These are phyloP conservation scores for Leptopterna dolabrata DNA, from an alignment of 2,888 invertebrate genomes.

Conservation along the genomic window DNA sequence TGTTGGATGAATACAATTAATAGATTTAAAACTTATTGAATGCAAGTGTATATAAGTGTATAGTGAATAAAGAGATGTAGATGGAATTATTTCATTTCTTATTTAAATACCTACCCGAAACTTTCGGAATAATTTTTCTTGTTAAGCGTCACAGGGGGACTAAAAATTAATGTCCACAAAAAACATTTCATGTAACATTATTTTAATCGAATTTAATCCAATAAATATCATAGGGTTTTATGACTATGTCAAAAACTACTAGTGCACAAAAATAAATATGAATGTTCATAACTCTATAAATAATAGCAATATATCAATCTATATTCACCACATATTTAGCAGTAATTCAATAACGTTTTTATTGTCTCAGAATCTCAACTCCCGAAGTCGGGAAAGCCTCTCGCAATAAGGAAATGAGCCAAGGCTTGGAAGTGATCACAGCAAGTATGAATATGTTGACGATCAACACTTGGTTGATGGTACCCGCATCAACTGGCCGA, in stretches of 20 bases:
- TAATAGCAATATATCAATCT: background rate
- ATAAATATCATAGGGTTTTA: background rate
- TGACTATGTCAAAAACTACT: background rate
- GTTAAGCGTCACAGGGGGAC: no score
- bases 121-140: no score
- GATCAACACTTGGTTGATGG: no score
- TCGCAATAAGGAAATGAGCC: background rate
- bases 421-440: background rate
- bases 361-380: slow-evolving; percentile 15
- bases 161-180: no score
- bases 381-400: background rate
- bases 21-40: background rate
- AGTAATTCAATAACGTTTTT: background rate
- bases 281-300: background rate
- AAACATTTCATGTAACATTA: background rate
- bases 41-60: slow-evolving; percentile 3
- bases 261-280: slow-evolving; percentile 26
- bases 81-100: background rate
- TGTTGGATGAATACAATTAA: background rate
- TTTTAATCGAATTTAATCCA: background rate
- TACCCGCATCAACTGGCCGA: no score
- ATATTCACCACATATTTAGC: background rate
- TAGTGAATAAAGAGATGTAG: background rate
- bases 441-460: no score
- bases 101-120: no score